Evolutionary conservation across 2,888 invertebrate genomes (phyloP).

Genomic region (Podotricha telesiphe): DNA sequence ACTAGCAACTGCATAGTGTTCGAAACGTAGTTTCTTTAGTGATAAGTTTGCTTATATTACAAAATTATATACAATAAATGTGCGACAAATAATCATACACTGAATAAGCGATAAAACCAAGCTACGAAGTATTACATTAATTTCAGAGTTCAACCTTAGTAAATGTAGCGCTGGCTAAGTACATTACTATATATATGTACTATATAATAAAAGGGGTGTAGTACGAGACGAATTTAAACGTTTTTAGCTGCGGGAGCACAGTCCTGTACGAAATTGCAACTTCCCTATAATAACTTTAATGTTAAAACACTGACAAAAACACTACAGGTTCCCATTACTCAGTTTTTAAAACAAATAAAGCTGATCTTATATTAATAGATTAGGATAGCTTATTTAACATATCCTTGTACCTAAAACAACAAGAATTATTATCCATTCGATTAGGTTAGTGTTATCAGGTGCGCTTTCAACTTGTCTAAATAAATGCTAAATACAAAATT

Average conservation of each 20-base stretch:
- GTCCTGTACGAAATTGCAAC: too few species aligned
- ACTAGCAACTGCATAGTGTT: neutral
- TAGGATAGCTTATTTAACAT: neutral
- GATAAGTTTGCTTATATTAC: neutral
- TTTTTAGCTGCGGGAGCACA: too few species aligned
- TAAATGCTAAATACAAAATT: too few species aligned
- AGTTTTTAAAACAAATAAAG: neutral
- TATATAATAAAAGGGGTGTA: too few species aligned
- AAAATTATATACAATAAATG: neutral
- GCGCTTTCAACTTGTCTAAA: neutral
- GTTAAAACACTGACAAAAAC: too few species aligned
- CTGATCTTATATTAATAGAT: neutral
- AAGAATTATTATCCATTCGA: neutral
- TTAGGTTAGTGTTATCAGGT: conserved; percentile 6
- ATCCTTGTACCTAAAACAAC: conserved; percentile 1
- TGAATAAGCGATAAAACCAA: neutral
- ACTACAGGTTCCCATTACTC: neutral
- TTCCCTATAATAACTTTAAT: too few species aligned
- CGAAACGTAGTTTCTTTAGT: neutral
- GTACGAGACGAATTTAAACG: too few species aligned
- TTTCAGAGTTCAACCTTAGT: neutral
- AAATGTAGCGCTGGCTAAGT: too few species aligned
- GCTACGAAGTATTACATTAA: neutral
- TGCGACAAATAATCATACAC: neutral
- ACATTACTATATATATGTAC: too few species aligned